Percentiles rank a stretch among this genome's conserved stretches.
Conservation (phyloP, 2,113 vertebrate genomes). For the Limanda limanda region DNA sequence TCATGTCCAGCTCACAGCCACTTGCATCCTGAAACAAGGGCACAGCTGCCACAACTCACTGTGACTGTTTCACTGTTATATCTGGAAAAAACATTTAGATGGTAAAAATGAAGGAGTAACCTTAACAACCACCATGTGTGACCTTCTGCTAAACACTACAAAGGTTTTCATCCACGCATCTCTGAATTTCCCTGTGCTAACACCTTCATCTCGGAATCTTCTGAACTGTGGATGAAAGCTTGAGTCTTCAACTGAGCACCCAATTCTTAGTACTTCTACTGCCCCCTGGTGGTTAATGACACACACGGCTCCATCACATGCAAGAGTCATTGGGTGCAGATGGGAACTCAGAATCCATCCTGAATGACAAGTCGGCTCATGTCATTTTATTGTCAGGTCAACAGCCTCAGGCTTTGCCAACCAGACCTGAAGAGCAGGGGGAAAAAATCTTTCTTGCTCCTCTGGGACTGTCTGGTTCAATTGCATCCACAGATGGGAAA, state of each 20-base stretch:
- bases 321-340: background rate
- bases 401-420: background rate
- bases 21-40: slow-evolving; percentile 21
- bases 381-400: slow-evolving; percentile 18
- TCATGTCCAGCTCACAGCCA: background rate
- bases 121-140: background rate
- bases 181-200: background rate
- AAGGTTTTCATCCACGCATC: background rate
- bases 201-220: background rate
- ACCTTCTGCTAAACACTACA: background rate
- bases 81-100: background rate
- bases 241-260: background rate
- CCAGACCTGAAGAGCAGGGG: background rate
- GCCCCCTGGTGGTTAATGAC: slow-evolving; percentile 56
- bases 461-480: slow-evolving; percentile 19
- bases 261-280: slow-evolving; percentile 46
- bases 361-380: slow-evolving; percentile 21
- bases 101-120: too few species aligned
- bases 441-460: background rate
- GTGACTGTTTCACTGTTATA: background rate
- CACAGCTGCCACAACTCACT: background rate
- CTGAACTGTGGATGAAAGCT: background rate
- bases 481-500: slow-evolving; percentile 37
- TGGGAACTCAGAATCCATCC: slow-evolving; percentile 14
- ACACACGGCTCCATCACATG: background rate